A percentile compares a stretch with the other conserved stretches of the same genome.
Conservation (phyloP, 2,113 vertebrate species). For the Phalacrocorax brasilianus region DNA sequence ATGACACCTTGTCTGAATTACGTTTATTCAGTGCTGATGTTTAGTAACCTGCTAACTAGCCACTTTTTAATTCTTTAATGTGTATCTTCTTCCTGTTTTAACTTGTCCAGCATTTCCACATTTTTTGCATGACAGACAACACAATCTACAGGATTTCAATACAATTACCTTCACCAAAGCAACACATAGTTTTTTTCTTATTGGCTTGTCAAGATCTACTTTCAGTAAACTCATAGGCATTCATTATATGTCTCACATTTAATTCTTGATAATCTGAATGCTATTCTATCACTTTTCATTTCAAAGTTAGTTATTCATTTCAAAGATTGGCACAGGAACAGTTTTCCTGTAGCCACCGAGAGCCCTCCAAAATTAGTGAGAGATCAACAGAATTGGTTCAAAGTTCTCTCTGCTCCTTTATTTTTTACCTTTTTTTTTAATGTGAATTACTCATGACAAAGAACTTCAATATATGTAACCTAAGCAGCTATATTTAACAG, state of each 20-base stretch:
- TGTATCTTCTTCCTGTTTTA: background rate
- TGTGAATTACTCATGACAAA: background rate
- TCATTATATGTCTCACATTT: background rate
- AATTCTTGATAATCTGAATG: background rate
- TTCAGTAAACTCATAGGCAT: background rate
- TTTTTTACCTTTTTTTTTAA: background rate
- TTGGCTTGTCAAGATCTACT: background rate
- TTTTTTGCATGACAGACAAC: background rate
- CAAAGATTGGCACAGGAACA: background rate
- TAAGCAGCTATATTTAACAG: background rate
- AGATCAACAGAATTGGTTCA: background rate
- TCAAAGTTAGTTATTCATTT: background rate
- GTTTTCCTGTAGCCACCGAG: background rate
- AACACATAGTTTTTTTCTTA: background rate
- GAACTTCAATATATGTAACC: background rate
- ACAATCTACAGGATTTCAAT: background rate
- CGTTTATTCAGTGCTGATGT: background rate
- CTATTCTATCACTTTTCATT: background rate
- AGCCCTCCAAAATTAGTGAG: background rate
- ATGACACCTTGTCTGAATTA: background rate
- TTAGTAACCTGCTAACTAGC: background rate
- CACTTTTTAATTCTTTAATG: background rate
- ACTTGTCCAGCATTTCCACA: background rate
- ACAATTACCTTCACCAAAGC: background rate
- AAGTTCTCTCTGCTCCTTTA: background rate